Base-by-base conservation (phyloP, 2,113 vertebrate species). In the Lepus europaeus region DNA sequence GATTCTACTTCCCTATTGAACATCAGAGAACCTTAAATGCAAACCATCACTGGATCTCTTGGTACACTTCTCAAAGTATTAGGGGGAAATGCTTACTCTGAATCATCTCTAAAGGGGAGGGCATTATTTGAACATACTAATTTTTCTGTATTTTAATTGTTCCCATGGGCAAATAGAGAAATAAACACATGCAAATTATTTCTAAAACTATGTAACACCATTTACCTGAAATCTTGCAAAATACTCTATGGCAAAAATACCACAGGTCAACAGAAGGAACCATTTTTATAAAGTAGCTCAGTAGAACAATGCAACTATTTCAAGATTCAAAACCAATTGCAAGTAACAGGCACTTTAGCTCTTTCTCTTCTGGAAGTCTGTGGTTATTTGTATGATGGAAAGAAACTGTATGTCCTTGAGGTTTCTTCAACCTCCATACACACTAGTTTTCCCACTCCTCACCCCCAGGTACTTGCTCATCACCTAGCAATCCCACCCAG, bases 1-100 rank as follows among this genome's bases (percentile, higher is more conserved):
- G 90, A 73, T 94, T 96, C 45, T 76, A 95, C 79, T 97, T 97
- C 96, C 82, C 56, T 84, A 64, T 95, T 78, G 89, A 63, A 45
- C n/a, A 85, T 63, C 66, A 95, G 63, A 84, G 33, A 89, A 77
- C 17, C n/a, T n/a, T 88, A 73, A 33, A 78, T 7, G 19, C n/a
- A 73, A 64, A 78, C n/a, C 51, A 45, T 39, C 33, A 74, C 3
- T 59, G 31, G 27, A 63, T 93, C 59, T 33, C 64, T 92, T 66
- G 39, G 19, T 74, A 83, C 45, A 68, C 2, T 74, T 87, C 73
- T 93, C 84, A 74, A 69, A 70, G 78, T 51, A 90, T 0, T 92
- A 59, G 4, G 69, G 56, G 86, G 73, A 88, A 88, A 59, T n/a
- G 49, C 72, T 94, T 82, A 33, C 27, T 87, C 27, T 51, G 72